Evolutionary conservation across 2,888 invertebrate genomes (phyloP).

Genomic region (Chrysotoxum bicinctum): DNA sequence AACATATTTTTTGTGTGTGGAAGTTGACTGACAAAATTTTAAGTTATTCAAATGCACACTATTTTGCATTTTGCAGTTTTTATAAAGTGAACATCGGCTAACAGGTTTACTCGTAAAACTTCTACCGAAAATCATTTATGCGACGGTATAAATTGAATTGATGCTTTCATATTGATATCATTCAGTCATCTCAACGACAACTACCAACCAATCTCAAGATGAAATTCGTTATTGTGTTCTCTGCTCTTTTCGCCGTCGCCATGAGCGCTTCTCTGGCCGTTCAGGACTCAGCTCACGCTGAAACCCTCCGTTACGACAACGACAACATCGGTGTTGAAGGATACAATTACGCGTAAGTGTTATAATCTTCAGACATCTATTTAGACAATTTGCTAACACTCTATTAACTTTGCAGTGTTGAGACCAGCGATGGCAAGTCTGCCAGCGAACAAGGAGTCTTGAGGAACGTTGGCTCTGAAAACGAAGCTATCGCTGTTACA

Average conservation of each 20-base stretch:
- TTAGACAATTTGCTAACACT: too few species aligned
- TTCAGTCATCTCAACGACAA: conserved; percentile 32
- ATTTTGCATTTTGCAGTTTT: too few species aligned
- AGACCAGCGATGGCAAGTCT: conserved; percentile 79
- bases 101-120: too few species aligned
- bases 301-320: conserved; percentile 83
- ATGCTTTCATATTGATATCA: not conserved
- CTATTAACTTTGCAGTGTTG: not conserved
- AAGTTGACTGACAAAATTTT: too few species aligned
- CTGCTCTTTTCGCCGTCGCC: conserved; percentile 77
- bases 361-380: not conserved
- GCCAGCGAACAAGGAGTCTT: conserved; percentile 83
- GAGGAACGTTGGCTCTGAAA: conserved; percentile 83
- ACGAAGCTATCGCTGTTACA: conserved; percentile 82
- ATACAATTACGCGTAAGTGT: conserved; percentile 84
- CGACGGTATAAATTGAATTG: not conserved
- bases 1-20: too few species aligned
- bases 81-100: too few species aligned
- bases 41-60: too few species aligned
- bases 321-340: conserved; percentile 83
- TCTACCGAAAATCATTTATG: too few species aligned
- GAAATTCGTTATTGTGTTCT: conserved; percentile 79
- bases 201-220: conserved; percentile 74
- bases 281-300: conserved; percentile 80
- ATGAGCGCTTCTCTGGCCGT: conserved; percentile 74